A percentile compares a stretch with the other conserved stretches of the same genome.
These are phyloP conservation scores for Oncorhynchus kisutch DNA, from an alignment of 2,113 vertebrate genomes.

Conservation along the genomic window DNA sequence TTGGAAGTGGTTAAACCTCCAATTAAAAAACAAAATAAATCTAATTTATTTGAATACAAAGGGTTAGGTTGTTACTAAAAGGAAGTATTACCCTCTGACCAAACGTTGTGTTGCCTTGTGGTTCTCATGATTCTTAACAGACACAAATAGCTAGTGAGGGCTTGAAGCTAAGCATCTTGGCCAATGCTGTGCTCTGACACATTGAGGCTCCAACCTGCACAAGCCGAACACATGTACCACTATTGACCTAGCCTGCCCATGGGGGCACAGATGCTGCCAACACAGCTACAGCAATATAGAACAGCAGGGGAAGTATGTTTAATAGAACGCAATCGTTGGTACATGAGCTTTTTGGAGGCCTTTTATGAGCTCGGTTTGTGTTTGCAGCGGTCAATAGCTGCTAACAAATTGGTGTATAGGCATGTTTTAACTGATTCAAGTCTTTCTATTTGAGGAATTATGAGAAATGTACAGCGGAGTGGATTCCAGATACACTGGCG, in stretches of 20 bases:
- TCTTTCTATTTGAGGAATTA: conserved; percentile 17
- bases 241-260: neutral
- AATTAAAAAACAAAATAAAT: conserved; percentile 18
- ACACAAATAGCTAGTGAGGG: conserved; percentile 54
- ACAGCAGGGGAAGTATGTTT: conserved; percentile 12
- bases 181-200: conserved; percentile 50
- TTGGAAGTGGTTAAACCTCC: conserved; percentile 25
- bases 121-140: conserved; percentile 50
- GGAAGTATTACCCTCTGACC: conserved; percentile 40
- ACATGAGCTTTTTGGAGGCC: conserved; percentile 7
- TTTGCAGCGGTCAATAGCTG: conserved; percentile 24
- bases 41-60: conserved; percentile 31
- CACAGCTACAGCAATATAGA: neutral
- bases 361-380: conserved; percentile 31
- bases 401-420: conserved; percentile 12
- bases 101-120: conserved; percentile 25
- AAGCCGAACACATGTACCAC: conserved; percentile 11
- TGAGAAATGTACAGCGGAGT: conserved; percentile 31
- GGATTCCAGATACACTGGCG: neutral
- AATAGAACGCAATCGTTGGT: conserved; percentile 20
- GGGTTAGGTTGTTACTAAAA: conserved; percentile 16
- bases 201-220: conserved; percentile 6
- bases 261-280: conserved; percentile 16
- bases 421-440: conserved; percentile 29
- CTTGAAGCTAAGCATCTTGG: conserved; percentile 22